Evolutionary conservation across 2,113 vertebrate species (phyloP), one percentile per base, ranked within the genome.

Genomic region (Pipa parva): DNA sequence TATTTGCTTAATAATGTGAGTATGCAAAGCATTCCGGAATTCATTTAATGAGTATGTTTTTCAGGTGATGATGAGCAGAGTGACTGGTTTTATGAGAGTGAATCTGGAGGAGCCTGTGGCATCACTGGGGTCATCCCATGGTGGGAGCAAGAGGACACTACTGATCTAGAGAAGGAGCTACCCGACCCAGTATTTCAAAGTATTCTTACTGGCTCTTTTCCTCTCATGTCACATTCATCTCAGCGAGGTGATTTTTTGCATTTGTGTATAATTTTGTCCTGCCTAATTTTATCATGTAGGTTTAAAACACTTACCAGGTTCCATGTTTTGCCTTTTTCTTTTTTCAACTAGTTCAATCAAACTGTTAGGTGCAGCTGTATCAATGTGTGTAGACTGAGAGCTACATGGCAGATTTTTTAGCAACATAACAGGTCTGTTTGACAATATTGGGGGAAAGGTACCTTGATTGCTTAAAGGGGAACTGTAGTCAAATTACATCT

Each of bases 51-150:
- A n/a, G n/a, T n/a, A n/a, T 65, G 18, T 67, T 73, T 50, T 50
- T 66, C 77, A 99, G 96, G 88, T 37, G 96, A 99, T 4, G 96
- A 99, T 63, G 96, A 99, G 64, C 96, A 99, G 81, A 99, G 96
- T 10, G 96, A 99, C 77, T 99, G 96, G 96, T 97, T 98, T 79
- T 94, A 90, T 3, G 96, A 99, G 54, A 94, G 92, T 0, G 96
- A 99, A 54, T 79, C 91, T 0, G 92, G 92, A 1, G 96, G 96
- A 48, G 95, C 95, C 0, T 97, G 96, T 57, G 96, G 94, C 36
- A 92, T 98, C 51, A 90, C 95, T 0, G 94, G 93, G 0, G 87
- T 97, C 50, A 77, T 97, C 65, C 94, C 95, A 0, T 99, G 96
- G 96, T 99, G 95, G 95, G 95, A 99, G 48, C 88, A 93, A 72